These are phyloP conservation scores for Porites australiensis DNA, from an alignment of 64 coral and sea anemone species.

Conservation along the genomic window DNA sequence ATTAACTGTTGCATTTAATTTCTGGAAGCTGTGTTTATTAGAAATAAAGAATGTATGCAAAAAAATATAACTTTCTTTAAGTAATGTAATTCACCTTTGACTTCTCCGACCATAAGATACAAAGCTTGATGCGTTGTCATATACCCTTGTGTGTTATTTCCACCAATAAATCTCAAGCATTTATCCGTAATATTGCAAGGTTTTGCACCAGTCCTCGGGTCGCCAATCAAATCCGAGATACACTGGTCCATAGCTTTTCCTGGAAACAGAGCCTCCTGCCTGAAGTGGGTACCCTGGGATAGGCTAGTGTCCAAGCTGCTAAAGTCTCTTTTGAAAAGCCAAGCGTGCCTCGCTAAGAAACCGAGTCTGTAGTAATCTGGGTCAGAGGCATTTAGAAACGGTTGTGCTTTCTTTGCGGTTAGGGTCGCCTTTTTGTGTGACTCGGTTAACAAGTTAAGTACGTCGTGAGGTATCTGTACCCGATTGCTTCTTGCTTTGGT, in stretches of 20 bases:
- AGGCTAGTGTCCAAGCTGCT: not conserved
- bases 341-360: not conserved
- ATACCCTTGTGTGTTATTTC: not conserved
- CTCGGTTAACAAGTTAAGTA: not conserved
- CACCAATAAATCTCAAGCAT: not conserved
- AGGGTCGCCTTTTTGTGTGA: not conserved
- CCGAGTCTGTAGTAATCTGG: conserved; percentile 21
- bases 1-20: too few species aligned
- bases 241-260: not conserved
- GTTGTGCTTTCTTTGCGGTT: not conserved
- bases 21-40: not conserved
- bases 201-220: not conserved
- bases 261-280: not conserved
- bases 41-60: too few species aligned
- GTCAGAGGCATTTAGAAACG: not conserved
- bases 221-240: conserved; percentile 18
- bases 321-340: not conserved
- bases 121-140: conserved; percentile 12
- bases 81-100: not conserved
- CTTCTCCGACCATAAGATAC: not conserved
- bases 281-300: not conserved
- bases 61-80: too few species aligned
- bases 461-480: not conserved
- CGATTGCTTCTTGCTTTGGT: not conserved
- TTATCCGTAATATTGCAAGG: not conserved